A percentile compares a stretch with the other conserved stretches of the same genome.
Conservation (phyloP, 2,113 vertebrate genomes). For the Sapajus apella region DNA sequence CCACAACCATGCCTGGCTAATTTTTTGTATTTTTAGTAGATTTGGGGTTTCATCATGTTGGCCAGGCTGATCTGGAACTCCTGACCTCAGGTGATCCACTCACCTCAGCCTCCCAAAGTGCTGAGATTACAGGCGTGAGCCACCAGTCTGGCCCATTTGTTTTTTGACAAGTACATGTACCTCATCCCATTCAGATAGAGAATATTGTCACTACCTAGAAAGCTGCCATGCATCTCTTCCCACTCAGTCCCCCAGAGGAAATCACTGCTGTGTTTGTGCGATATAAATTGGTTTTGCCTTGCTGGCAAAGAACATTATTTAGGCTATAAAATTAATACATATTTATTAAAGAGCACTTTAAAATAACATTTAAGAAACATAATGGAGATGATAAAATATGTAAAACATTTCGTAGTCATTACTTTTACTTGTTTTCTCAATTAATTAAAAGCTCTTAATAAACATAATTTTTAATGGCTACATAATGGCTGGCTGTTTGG, state of each 20-base stretch:
- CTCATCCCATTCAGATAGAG: neutral
- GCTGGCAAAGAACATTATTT: neutral
- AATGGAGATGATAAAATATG: neutral
- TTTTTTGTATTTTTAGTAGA: too few relatives aligned
- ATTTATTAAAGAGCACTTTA: constrained; percentile 7
- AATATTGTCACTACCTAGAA: neutral
- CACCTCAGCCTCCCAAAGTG: too few relatives aligned
- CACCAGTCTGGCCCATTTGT: neutral
- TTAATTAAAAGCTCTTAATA: neutral
- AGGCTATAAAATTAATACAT: neutral
- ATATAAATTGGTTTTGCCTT: neutral
- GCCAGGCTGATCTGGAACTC: too few relatives aligned
- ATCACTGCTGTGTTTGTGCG: neutral
- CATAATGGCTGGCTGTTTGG: neutral
- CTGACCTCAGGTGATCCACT: too few relatives aligned
- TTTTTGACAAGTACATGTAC: neutral
- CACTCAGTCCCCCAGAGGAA: neutral
- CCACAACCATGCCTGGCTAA: too few relatives aligned
- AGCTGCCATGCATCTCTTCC: neutral
- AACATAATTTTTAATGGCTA: constrained; percentile 1
- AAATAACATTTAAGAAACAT: neutral
- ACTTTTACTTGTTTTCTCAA: constrained; percentile 13
- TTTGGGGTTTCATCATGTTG: too few relatives aligned
- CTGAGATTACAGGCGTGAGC: too few relatives aligned
- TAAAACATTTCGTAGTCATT: neutral